phyloP scores from a whole-genome alignment of 1,140 invertebrate genomes.

The Eufriesea mexicana region DNA sequence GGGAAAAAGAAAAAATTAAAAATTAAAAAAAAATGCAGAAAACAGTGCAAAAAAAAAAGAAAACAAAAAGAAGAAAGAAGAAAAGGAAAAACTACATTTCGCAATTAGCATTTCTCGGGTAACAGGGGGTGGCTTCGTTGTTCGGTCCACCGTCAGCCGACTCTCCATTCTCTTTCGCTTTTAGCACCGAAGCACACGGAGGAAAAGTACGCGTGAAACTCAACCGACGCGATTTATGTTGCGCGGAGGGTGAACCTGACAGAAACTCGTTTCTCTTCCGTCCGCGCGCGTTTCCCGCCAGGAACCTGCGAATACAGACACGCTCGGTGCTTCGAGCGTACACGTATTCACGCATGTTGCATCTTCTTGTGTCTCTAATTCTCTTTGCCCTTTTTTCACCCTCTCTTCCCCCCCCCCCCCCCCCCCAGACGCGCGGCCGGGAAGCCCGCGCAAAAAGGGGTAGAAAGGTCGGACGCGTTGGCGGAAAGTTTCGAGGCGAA shows the following conservation, averaged over 20 bases:
- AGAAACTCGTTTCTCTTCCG: constrained; percentile 59
- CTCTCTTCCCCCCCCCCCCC: background rate
- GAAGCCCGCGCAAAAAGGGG: background rate
- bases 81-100: constrained; percentile 14
- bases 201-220: constrained; percentile 41
- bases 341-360: constrained; percentile 42
- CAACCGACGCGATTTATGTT: constrained; percentile 66
- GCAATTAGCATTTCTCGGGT: constrained; percentile 44
- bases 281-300: constrained; percentile 41
- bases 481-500: background rate
- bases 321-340: background rate
- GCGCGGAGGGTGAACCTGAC: constrained; percentile 54
- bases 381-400: background rate
- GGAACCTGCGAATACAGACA: constrained; percentile 5
- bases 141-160: background rate
- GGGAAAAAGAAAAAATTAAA: background rate
- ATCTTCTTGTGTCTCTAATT: constrained; percentile 15
- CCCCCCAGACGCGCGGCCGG: background rate
- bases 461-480: background rate
- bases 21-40: too few relatives aligned
- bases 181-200: constrained; percentile 9
- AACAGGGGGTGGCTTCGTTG: background rate
- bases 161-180: constrained; percentile 6
- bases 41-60: background rate
- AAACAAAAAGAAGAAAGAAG: background rate